Conservation (phyloP, 2,113 vertebrate genomes). For the Centropus bengalensis region DNA sequence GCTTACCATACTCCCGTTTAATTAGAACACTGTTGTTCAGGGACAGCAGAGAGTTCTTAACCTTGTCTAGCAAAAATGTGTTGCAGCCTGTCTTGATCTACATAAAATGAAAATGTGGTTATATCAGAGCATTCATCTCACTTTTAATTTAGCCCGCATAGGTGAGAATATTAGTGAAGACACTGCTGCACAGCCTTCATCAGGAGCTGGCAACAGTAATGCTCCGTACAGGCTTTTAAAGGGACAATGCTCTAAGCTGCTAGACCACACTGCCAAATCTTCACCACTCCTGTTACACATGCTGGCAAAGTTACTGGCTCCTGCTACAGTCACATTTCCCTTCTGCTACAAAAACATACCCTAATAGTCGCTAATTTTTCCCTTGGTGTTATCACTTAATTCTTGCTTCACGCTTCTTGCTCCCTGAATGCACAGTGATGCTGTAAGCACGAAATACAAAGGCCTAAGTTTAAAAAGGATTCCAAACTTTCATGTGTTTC, state of each 20-base stretch:
- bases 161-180: slow-evolving; percentile 69
- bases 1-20: slow-evolving; percentile 63
- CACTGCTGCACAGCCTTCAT: slow-evolving; percentile 62
- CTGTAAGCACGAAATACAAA: not conserved
- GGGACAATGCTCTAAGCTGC: slow-evolving; percentile 18
- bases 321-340: not conserved
- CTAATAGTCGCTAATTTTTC: not conserved
- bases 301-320: not conserved
- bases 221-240: slow-evolving; percentile 31
- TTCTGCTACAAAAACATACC: slow-evolving; percentile 6
- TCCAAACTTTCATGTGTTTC: not conserved
- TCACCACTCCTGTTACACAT: not conserved
- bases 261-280: slow-evolving; percentile 8
- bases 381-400: not conserved
- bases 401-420: not conserved
- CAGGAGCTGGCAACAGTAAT: slow-evolving; percentile 46
- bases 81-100: slow-evolving; percentile 69
- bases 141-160: slow-evolving; percentile 59
- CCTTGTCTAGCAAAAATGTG: slow-evolving; percentile 69
- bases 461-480: not conserved
- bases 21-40: slow-evolving; percentile 67
- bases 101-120: slow-evolving; percentile 71
- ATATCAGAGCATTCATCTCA: slow-evolving; percentile 68
- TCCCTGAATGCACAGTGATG: not conserved
- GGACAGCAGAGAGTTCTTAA: slow-evolving; percentile 65